Evolutionary conservation across 2,797 vertebrate genomes (phyloP), one percentile per base, ranked within the genome.

Genomic region (Epinephelus coioides): DNA sequence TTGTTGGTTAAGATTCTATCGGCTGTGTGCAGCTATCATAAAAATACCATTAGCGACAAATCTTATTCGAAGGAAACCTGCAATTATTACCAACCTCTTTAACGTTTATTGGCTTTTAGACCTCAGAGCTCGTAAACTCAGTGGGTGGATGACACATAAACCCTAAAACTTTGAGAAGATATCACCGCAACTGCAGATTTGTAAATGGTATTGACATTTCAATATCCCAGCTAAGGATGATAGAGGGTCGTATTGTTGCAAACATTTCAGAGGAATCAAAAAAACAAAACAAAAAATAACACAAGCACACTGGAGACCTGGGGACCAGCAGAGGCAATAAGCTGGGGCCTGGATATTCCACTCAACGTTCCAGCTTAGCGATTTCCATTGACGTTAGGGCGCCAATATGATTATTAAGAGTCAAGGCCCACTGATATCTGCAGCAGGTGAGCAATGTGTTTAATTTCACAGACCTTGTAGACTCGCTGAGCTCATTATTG

Each of bases 401-500:
- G 1, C 53, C 23, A 25, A 88, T 86, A 91, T 91, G 87, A 94
- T 92, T 87, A 84, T 89, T 61, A 59, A 64, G 75, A 86, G 67
- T 81, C 81, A 56, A 87, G 51, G 82, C 84, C 78, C 65, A 76
- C 78, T 23, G 72, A 82, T 79, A 85, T 86, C 81, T 76, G 87
- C 85, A 75, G 85, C 83, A 88, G 88, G 92, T 93, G 93, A 94
- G 92, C 90, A 89, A 94, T 93, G 91, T 63, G 86, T 93, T 94
- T 94, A 90, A 94, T 95, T 93, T 92, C 79, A 79, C 61, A 63
- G 88, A 49, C 82, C 91, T 84, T 88, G 82, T 92, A 87, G 83
- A 86, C 81, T 82, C 57, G 3, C 79, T 55, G 62, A 85, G 84
- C 90, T 93, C 90, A 93, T 93, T 93, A 93, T 88, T 83, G 82